Evolutionary conservation across 2,797 vertebrate genomes (phyloP).

Genomic region (Enoplosus armatus): DNA sequence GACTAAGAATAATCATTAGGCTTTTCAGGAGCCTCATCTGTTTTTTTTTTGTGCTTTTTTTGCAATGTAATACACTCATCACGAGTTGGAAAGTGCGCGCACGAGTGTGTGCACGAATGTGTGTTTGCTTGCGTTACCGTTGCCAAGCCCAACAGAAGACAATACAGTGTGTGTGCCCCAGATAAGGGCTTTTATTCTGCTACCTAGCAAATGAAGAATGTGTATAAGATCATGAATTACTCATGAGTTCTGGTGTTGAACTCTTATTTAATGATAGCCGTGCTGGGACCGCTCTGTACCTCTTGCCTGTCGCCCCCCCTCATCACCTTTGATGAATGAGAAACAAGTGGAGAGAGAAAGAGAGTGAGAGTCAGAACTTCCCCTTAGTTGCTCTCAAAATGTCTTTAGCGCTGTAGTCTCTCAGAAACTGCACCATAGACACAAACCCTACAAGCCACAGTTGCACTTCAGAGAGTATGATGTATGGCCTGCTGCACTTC

Average conservation of each 20-base stretch:
- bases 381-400: constrained; percentile 53
- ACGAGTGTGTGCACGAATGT: constrained; percentile 30
- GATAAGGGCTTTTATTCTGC: constrained; percentile 73
- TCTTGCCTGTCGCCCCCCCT: constrained; percentile 56
- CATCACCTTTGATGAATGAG: constrained; percentile 75
- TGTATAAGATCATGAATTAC: constrained; percentile 80
- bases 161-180: constrained; percentile 58
- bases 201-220: constrained; percentile 68
- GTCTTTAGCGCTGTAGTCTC: constrained; percentile 27
- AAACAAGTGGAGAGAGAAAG: constrained; percentile 36
- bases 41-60: constrained; percentile 10
- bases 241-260: constrained; percentile 79
- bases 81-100: not conserved
- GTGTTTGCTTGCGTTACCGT: constrained; percentile 22
- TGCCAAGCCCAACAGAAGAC: constrained; percentile 38
- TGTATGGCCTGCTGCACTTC: constrained; percentile 57
- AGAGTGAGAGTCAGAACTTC: constrained; percentile 43
- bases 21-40: constrained; percentile 10
- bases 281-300: constrained; percentile 57
- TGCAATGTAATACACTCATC: constrained; percentile 6
- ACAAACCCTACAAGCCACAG: constrained; percentile 35
- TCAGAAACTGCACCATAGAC: constrained; percentile 58
- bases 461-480: constrained; percentile 48
- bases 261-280: constrained; percentile 80
- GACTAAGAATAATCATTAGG: not conserved